Conservation (phyloP, 2,797 vertebrate species). For the Anableps anableps region DNA sequence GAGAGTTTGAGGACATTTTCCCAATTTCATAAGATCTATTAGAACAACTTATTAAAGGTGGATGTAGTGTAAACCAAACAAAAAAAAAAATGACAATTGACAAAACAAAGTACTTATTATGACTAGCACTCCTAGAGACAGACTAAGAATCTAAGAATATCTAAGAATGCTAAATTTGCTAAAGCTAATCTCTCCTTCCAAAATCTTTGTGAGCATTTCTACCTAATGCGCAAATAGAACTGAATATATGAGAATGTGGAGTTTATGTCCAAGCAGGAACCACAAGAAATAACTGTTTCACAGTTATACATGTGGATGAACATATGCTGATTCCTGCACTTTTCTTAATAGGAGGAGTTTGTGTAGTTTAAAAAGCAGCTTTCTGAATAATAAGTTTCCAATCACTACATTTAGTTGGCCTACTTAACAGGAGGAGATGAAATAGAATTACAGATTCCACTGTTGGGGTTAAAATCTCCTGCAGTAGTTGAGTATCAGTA, state of each 20-base stretch:
- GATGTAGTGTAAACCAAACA: neutral
- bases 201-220: neutral
- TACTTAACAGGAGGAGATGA: neutral
- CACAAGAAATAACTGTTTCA: neutral
- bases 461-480: neutral
- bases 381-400: neutral
- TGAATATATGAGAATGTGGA: neutral
- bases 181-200: neutral
- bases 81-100: neutral
- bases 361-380: neutral
- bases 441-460: neutral
- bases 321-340: neutral
- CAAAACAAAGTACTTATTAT: neutral
- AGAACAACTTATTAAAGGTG: neutral
- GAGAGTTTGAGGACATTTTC: conserved; percentile 21
- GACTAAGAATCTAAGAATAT: too few species aligned
- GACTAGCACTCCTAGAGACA: neutral
- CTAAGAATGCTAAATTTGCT: too few species aligned
- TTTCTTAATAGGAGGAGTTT: neutral
- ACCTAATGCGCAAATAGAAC: neutral
- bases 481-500: neutral
- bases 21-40: neutral
- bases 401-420: neutral
- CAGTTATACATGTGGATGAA: neutral
- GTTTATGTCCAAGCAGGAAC: neutral